Percentiles rank a stretch among this genome's conserved stretches.
These are phyloP conservation scores for Cyphomyrus plagiostoma DNA, from an alignment of 2,113 vertebrate species.

Conservation along the genomic window DNA sequence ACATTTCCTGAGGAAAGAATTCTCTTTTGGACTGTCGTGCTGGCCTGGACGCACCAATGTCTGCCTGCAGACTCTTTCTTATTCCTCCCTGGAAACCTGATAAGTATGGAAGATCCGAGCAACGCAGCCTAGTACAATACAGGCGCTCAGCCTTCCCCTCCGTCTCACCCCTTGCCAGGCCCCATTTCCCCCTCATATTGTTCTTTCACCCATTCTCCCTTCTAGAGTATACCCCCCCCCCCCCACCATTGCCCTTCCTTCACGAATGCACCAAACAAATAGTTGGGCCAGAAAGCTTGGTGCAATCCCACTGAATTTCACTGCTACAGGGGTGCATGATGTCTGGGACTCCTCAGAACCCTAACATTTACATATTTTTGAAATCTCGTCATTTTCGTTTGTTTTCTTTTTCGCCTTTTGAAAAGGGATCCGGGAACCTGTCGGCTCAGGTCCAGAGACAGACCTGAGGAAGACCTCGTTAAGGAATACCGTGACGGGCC, in stretches of 20 bases:
- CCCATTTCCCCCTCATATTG: conserved; percentile 15
- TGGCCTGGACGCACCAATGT: conserved; percentile 37
- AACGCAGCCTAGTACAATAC: conserved; percentile 37
- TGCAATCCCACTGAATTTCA: conserved; percentile 14
- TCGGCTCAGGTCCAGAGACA: conserved; percentile 21
- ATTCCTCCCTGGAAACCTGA: conserved; percentile 38
- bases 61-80: conserved; percentile 40
- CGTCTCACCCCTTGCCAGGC: conserved; percentile 19
- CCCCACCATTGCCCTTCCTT: conserved; percentile 20
- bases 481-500: conserved; percentile 10
- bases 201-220: conserved; percentile 25
- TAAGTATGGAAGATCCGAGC: conserved; percentile 36
- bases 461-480: conserved; percentile 32
- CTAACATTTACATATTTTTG: conserved; percentile 35
- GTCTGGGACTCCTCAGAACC: conserved; percentile 26
- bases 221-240: not conserved
- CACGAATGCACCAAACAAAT: not conserved
- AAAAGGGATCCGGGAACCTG: conserved; percentile 18
- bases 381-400: conserved; percentile 30
- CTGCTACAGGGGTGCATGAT: conserved; percentile 17
- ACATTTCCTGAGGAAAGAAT: conserved; percentile 38
- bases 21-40: conserved; percentile 34
- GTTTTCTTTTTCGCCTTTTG: not conserved
- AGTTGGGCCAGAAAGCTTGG: conserved; percentile 19
- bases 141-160: conserved; percentile 25